Evolutionary conservation across 2,113 vertebrate genomes (phyloP), one percentile per base, ranked within the genome.

Genomic region (Megalops atlanticus): DNA sequence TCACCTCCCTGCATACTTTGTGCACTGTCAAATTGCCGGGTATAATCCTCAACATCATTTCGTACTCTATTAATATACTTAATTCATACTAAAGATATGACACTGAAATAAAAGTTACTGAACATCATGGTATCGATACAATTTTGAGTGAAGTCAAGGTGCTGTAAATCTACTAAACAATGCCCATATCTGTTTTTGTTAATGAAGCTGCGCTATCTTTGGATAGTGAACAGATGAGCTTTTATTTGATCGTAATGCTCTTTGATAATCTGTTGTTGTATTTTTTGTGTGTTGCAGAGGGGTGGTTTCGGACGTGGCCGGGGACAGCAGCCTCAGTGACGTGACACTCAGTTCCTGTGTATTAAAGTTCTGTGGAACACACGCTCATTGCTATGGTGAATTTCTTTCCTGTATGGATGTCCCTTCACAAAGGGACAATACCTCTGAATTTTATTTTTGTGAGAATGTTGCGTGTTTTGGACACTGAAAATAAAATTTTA

Each of bases 221-320:
- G n/a, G n/a, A n/a, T n/a, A n/a, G n/a, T n/a, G n/a, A n/a, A n/a
- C n/a, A n/a, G n/a, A n/a, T n/a, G 24, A 31, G 58, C 58, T 64
- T 31, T 64, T 4, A 10, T 64, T 27, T 64, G 58, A n/a, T n/a
- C n/a, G n/a, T n/a, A n/a, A n/a, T n/a, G n/a, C n/a, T n/a, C n/a
- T n/a, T n/a, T n/a, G n/a, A n/a, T n/a, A n/a, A n/a, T n/a, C n/a
- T n/a, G n/a, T n/a, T 27, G 10, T 33, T 79, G 27, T 49, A 6
- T 15, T 43, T 71, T 68, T 4, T 43, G 52, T 79, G 58, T 40
- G 72, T 90, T 86, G 21, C 96, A 99, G 98, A 98, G 97, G 92
- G 97, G 98, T 81, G 98, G 98, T 87, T 99, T 98, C 27, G 98
- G 98, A 86, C 97, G 97, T 81, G 97, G 98, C 88, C 94, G 98